Conservation (phyloP, 2,888 invertebrate species). For the Papilio gigon region DNA sequence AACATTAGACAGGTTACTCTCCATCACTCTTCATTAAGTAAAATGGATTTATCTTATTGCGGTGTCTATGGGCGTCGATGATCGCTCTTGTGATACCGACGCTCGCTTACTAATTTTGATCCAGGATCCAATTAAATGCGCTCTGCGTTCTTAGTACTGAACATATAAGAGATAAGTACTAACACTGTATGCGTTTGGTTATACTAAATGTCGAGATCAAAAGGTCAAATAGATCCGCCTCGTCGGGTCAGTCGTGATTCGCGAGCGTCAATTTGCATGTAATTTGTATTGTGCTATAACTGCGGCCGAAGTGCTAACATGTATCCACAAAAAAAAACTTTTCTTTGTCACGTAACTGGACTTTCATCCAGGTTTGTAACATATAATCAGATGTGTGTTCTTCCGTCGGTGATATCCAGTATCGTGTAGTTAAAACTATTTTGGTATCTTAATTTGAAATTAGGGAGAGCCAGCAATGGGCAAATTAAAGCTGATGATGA, state of each 20-base stretch:
- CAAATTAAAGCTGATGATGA: too few species aligned
- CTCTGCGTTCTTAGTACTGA: neutral
- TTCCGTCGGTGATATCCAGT: neutral
- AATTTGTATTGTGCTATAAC: constrained; percentile 26
- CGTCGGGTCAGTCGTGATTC: constrained; percentile 37
- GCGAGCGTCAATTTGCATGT: constrained; percentile 40
- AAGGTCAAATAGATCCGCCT: constrained; percentile 41
- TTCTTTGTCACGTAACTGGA: neutral
- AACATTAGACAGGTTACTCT: too few species aligned
- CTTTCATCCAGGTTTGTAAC: neutral
- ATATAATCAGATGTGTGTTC: too few species aligned
- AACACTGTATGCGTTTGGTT: neutral
- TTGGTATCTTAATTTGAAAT: neutral
- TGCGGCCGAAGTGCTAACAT: neutral
- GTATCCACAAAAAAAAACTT: constrained; percentile 13
- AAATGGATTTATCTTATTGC: too few species aligned
- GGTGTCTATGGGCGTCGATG: too few species aligned
- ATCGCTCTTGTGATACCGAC: too few species aligned
- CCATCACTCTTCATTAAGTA: too few species aligned
- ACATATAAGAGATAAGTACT: neutral
- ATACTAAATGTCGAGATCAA: constrained; percentile 33
- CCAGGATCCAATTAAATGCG: neutral
- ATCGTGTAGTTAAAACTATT: neutral
- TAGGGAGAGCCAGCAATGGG: too few species aligned
- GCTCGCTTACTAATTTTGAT: too few species aligned